phyloP scores from a whole-genome alignment of 53 echinoderm and acorn worm genomes.

The Zoroaster sp. region DNA sequence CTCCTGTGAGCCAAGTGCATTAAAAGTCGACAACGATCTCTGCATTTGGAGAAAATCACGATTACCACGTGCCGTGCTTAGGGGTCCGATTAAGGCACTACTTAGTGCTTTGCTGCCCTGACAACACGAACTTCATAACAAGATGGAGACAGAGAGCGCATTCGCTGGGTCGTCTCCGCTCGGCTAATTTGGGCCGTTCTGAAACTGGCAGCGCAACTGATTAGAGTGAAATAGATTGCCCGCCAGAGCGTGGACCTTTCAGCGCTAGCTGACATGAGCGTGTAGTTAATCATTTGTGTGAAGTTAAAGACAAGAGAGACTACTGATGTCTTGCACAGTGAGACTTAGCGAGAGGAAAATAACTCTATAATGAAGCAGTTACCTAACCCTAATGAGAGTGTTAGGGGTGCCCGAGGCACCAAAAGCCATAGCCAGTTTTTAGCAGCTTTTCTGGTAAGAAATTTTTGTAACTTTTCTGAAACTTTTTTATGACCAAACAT shows the following conservation, averaged over 20 bases:
- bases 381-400: not conserved
- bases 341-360: not conserved
- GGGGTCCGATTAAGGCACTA: slow-evolving; percentile 9
- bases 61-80: slow-evolving; percentile 9
- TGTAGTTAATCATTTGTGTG: slow-evolving; percentile 33
- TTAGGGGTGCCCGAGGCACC: not conserved
- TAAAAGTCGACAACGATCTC: slow-evolving; percentile 36
- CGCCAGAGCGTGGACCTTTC: slow-evolving; percentile 36
- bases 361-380: not conserved
- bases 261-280: slow-evolving; percentile 12
- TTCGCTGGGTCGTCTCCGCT: not conserved
- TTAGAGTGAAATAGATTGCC: slow-evolving; percentile 57
- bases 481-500: too few relatives aligned
- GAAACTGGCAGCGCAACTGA: slow-evolving; percentile 30
- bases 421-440: too few relatives aligned
- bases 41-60: slow-evolving; percentile 22
- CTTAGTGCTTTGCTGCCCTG: slow-evolving; percentile 1
- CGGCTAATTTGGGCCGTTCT: slow-evolving; percentile 32
- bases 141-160: not conserved
- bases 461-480: too few relatives aligned
- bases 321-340: not conserved
- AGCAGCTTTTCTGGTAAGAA: too few relatives aligned
- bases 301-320: not conserved
- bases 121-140: slow-evolving; percentile 40
- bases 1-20: slow-evolving; percentile 9